Base-by-base conservation (phyloP, 2,888 invertebrate genomes). In the Thysanoteuthis rhombus region DNA sequence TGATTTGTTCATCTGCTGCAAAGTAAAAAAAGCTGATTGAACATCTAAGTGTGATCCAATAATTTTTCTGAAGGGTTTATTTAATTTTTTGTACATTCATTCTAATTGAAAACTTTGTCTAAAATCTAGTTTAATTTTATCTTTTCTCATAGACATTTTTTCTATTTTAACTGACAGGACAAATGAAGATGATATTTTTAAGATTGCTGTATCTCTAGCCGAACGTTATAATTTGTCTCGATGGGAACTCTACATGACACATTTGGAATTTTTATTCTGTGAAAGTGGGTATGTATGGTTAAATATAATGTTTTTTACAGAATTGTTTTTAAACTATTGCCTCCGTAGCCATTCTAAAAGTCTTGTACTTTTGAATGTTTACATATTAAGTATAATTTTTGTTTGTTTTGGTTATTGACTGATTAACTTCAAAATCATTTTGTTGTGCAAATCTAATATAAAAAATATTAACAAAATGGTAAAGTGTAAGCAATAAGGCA, bases 201-300 rank as follows among this genome's bases (percentile, higher is more conserved):
- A 97, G 90, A 96, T 97, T 90, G 97, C 97, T 25, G 94, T 97
- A 93, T 96, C 96, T 36, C 95, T 97, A 94, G 97, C 97, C 12
- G 95, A 96, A 58, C 96, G 97, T 92, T 97, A 97, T 95, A 96
- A 96, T 45, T 95, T 97, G 90, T 95, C 97, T 28, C 94, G 96
- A 52, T 97, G 97, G 96, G 97, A 97, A 93, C 96, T 97, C 36
- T 97, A 96, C 95, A 96, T 97, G 96, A 96, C 97, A 52, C 97
- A 97, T 94, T 95, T 97, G 32, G 97, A 97, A 94, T 97, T 95
- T 94, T 95, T 97, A n/a, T 97, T 97, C 95, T 95, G 96, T 93
- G 97, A 97, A 93, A 96, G 96, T 90, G 96, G 96, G 97, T 97
- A 95, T 93, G 96, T 95, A 39, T 40, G 22, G 0, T 38, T 90